Evolutionary conservation across 2,113 vertebrate species (phyloP), one percentile per base, ranked within the genome.

Genomic region (Antennarius striatus): DNA sequence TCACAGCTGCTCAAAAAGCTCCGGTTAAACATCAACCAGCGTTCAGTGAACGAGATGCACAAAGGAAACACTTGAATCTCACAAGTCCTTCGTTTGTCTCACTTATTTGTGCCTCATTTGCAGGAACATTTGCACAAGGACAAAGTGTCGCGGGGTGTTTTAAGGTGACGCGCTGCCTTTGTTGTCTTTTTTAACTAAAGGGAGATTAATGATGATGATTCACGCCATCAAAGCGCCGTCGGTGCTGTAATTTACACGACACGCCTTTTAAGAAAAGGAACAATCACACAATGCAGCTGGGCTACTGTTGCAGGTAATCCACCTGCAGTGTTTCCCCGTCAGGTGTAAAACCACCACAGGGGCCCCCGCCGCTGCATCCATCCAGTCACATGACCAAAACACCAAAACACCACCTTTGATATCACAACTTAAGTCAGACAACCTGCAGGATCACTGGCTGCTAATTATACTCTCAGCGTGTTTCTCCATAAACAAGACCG

Each of bases 401-500:
- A 80, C 81, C 81, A 22, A 22, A 22, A 22, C 22, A 82, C 84
- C 79, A 84, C 75, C 85, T 91, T 91, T 90, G 90, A 89, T 89
- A 89, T 77, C 16, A 17, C 77, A 80, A 84, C 79, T 74, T 81
- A 85, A 88, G 85, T 88, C 85, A 87, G 86, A 91, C 85, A 90
- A 76, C 79, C 86, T 84, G 75, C 78, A 84, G 79, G 83, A 91
- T 91, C 85, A 92, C 83, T 80, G 77, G 55, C 71, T 63, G 73
- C 78, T 90, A 91, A 93, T 93, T 92, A 92, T 83, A 91, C 36
- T 82, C 88, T 82, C 77, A 82, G 82, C 45, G 46, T 93, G 91
- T 93, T 94, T 91, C 81, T 90, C 88, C 84, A 85, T 91, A 93
- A 92, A 88, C 83, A 91, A 17, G 17, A 68, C 46, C 73, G 50